Evolutionary conservation across 2,113 vertebrate genomes (phyloP).

Genomic region (Notiomystis cincta): DNA sequence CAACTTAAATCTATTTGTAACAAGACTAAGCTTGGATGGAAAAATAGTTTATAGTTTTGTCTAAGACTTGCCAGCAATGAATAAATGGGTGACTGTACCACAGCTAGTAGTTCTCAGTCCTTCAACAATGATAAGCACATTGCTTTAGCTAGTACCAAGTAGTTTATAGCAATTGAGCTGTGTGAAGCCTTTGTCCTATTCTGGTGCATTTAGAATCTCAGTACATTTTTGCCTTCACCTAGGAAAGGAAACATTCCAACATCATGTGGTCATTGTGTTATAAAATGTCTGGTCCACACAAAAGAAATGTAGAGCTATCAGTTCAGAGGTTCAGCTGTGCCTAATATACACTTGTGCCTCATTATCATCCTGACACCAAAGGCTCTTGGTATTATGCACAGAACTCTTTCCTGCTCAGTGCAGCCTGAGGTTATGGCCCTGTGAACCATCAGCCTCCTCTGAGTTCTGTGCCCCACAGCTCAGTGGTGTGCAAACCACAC

Average conservation of each 20-base stretch:
- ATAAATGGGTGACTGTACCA: neutral
- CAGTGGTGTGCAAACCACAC: neutral
- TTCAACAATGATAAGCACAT: neutral
- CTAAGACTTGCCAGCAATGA: neutral
- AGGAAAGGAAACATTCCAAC: neutral
- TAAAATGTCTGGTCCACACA: neutral
- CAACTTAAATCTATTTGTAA: too few relatives aligned
- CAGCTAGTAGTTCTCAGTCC: neutral
- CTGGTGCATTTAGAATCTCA: neutral
- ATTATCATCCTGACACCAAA: neutral
- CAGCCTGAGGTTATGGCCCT: neutral
- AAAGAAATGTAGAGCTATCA: neutral
- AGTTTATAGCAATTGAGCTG: neutral
- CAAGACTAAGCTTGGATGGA: neutral
- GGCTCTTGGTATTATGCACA: neutral
- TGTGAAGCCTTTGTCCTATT: neutral
- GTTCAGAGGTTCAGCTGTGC: neutral
- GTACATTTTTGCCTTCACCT: neutral
- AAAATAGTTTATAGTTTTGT: neutral
- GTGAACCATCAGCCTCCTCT: neutral
- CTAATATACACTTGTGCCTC: neutral
- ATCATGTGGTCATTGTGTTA: neutral
- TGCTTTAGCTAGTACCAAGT: neutral
- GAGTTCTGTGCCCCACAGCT: neutral
- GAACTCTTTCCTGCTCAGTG: neutral